Evolutionary conservation across 2,888 invertebrate genomes (phyloP), one percentile per base, ranked within the genome.

Genomic region (Mythimna pallens): DNA sequence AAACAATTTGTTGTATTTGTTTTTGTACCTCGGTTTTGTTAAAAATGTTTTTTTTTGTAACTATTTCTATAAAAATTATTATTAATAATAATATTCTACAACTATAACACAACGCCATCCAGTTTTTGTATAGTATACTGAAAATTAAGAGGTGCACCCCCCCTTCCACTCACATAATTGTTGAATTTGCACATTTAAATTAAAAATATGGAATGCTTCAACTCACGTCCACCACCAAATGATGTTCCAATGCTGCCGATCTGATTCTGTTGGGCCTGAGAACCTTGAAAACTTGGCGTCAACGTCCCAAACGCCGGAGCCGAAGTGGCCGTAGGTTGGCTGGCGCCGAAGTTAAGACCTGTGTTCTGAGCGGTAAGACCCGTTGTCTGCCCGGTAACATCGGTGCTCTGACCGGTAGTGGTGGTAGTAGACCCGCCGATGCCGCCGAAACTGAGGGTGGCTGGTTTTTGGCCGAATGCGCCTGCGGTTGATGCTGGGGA

Each of bases 391-490:
- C 54, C 59, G 1, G 17, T 10, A 25, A 10, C 36, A 6, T 9
- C n/a, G n/a, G 59, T 36, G 6, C 36, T n/a, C n/a, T 58, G 73
- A 0, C 50, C 58, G 6, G 68, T n/a, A 6, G 57, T 52, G 4
- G 73, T 20, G 0, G 20, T n/a, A 0, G 73, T n/a, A 0, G 66
- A 22, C 8, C 74, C 30, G 5, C 80, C 74, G 7, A 80, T 55
- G 1, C 54, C 57, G 9, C 85, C 83, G 22, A 86, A 86, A 70
- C 71, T 66, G 30, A 83, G 70, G 3, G 73, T 64, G 3, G 75
- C 50, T 22, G 81, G 57, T n/a, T 77, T 77, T 1, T 76, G 76
- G 0, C 81, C 76, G 10, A 77, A 77, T 1, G 43, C 62, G 0
- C 77, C 36, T n/a, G 62, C 2, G 0, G 76, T 58, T 12, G 76